A percentile compares a stretch with the other conserved stretches of the same genome.
phyloP scores from a whole-genome alignment of 2,888 invertebrate genomes.

The Resseliella maxima region DNA sequence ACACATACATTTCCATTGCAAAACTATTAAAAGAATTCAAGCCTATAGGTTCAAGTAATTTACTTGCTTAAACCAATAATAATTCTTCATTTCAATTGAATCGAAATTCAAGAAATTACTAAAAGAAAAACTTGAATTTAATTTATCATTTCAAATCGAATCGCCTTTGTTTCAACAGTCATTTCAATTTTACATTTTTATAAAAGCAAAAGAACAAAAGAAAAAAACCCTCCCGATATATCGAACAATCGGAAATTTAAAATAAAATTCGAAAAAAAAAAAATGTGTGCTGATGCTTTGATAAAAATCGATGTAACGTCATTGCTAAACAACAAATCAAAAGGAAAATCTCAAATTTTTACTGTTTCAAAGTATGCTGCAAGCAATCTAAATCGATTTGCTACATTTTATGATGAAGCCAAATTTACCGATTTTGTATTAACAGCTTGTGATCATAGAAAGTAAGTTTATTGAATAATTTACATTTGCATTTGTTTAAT shows the following conservation, averaged over 20 bases:
- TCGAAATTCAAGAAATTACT: background rate
- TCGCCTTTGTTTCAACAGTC: background rate
- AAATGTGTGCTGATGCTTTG: background rate
- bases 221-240: too few relatives aligned
- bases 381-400: background rate
- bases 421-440: slow-evolving; percentile 4
- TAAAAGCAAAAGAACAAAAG: background rate
- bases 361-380: background rate
- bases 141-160: background rate
- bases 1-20: too few relatives aligned
- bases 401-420: background rate
- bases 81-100: too few relatives aligned
- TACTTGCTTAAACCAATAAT: too few relatives aligned
- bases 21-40: too few relatives aligned
- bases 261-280: too few relatives aligned
- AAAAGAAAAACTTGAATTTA: background rate
- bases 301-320: background rate
- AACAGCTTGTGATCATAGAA: background rate
- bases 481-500: too few relatives aligned
- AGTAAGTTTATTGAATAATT: background rate
- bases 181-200: background rate
- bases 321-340: background rate
- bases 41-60: too few relatives aligned
- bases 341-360: background rate
- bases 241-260: background rate